Evolutionary conservation across 2,888 invertebrate genomes (phyloP), one percentile per base, ranked within the genome.

Genomic region (Balanococcus diminutus): DNA sequence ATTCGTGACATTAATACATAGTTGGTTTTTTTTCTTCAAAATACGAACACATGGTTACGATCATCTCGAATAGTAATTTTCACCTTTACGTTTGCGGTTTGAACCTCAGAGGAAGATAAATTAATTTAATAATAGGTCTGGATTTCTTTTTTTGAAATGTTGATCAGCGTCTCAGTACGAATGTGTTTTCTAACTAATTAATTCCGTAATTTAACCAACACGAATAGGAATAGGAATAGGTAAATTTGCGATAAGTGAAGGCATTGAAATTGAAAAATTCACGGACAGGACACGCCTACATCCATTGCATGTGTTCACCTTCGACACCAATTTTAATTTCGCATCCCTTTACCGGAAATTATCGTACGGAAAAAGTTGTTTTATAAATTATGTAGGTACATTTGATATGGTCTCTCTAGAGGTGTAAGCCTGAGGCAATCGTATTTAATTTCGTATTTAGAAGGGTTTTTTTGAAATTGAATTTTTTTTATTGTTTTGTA

Each of bases 291-390:
- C 75, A 79, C 75, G 75, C 75, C 75, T 22, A 79, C 36, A 19
- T 19, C 36, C 75, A 79, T 19, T 2, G 36, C 31, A 19, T 25
- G 11, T 36, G 5, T 36, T 75, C 32, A 79, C 75, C 75, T 79
- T 79, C 75, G 75, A 79, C 75, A 36, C 11, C 32, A 79, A 79
- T 79, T 79, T 79, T 36, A 79, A 32, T 79, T 79, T 79, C 75
- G n/a, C n/a, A 79, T 79, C 75, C 75, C 75, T 79, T 79, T 79
- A 79, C 75, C 75, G 75, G 75, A 79, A 79, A 79, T 79, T 36
- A 36, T 79, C 19, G 36, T 19, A 8, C 2, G 31, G 75, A 19
- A 36, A 79, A 79, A 79, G 36, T 79, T 79, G 36, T 32, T 36
- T 19, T 28, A 28, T 28, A 67, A 67, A 67, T 67, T 28, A 67